Evolutionary conservation across 2,888 invertebrate genomes (phyloP), one percentile per base, ranked within the genome.

Genomic region (Andrena chrysosceles): DNA sequence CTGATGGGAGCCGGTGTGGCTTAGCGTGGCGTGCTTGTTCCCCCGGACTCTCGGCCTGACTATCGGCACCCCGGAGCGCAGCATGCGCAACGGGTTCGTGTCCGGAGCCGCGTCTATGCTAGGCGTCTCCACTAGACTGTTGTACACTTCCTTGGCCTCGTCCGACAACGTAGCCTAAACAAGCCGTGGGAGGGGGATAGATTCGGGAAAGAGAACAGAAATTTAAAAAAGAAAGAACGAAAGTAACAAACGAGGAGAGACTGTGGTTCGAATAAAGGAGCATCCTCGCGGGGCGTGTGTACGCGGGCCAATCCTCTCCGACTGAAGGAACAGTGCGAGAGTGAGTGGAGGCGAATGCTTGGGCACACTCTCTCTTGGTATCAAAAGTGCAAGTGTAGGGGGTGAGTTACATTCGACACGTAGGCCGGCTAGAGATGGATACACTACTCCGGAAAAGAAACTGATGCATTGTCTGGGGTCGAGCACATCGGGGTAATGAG

Each of bases 71-170:
- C 96, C 95, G 10, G 95, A 95, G 54, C 96, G 95, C 73, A 97
- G 94, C 95, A 96, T 96, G 86, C 96, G 94, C 87, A 97, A 93
- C 0, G 97, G 97, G 93, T 97, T 97, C 31, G 93, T 92, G 31
- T 94, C 93, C 2, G 92, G 81, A 76, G 94, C 77, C 10, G 86
- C 91, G 87, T 93, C 94, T 70, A 92, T 87, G 90, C 85, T 91
- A 5, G 95, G 94, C 87, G 95, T 94, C 92, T 99, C 98, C 73
- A 99, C 98, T 70, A 99, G 95, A 90, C 97, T 97, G 91, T 98
- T 97, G 95, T 99, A 99, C 0, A 98, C 99, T 91, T 97, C 96
- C 92, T 98, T 98, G 64, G 98, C 97, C 94, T 98, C 98, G 91
- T 97, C 97, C 23, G 98, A 97, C 89, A 98, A 95, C 35, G 97